Conservation (phyloP, 2,113 vertebrate genomes). For the Odocoileus virginianus region DNA sequence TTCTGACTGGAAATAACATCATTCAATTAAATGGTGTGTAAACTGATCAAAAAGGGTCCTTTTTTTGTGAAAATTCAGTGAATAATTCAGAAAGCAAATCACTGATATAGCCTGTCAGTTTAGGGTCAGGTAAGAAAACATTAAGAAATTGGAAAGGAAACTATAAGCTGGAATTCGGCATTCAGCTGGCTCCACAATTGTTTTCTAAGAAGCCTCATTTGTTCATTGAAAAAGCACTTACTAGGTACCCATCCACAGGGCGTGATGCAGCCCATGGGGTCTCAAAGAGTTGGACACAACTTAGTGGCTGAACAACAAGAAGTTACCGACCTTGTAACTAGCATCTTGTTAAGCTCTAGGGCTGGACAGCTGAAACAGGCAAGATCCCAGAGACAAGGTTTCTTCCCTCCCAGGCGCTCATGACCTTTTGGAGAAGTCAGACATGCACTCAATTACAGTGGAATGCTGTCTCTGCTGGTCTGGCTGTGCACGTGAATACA, state of each 20-base stretch:
- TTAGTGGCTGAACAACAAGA: neutral
- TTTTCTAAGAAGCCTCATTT: neutral
- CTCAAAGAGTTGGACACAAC: neutral
- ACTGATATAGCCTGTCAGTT: neutral
- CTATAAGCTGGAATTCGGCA: neutral
- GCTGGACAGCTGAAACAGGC: neutral
- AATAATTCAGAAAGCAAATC: conserved; percentile 3
- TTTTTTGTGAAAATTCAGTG: conserved; percentile 23
- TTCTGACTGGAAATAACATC: neutral
- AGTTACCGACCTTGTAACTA: neutral
- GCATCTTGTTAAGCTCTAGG: neutral
- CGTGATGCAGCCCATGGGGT: neutral
- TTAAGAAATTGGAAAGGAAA: neutral
- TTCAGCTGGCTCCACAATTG: neutral
- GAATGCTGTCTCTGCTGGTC: neutral
- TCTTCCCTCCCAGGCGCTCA: neutral
- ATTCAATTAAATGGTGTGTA: conserved; percentile 16
- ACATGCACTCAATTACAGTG: rapidly evolving
- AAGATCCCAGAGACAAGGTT: neutral
- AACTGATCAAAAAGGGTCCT: neutral
- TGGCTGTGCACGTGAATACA: neutral
- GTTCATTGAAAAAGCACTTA: neutral
- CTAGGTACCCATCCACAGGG: neutral
- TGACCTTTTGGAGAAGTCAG: neutral
- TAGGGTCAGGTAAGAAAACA: neutral